These are phyloP conservation scores for Apodemus speciosus DNA, from an alignment of 2,113 vertebrate species.

Conservation along the genomic window DNA sequence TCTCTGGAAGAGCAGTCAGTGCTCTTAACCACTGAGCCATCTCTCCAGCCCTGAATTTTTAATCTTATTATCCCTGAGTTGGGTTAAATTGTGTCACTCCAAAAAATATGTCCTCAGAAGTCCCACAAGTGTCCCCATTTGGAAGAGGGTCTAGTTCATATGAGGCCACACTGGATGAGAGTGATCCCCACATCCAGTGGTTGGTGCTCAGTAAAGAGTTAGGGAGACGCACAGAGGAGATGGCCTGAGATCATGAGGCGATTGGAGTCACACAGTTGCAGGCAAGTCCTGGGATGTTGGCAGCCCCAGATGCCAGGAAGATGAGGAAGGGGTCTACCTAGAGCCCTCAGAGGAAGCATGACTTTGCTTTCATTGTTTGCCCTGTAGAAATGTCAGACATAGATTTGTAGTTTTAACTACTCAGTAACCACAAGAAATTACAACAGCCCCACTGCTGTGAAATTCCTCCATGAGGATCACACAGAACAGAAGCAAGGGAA, in stretches of 20 bases:
- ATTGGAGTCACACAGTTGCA: background rate
- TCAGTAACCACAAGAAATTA: no score
- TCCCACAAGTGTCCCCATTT: background rate
- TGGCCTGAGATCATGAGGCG: rapidly evolving
- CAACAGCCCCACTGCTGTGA: background rate
- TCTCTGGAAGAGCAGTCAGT: no score
- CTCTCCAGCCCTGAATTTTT: no score
- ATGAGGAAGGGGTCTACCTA: background rate
- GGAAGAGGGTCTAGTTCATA: background rate
- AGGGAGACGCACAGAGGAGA: background rate
- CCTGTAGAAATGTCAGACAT: background rate
- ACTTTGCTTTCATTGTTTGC: background rate
- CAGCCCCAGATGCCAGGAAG: background rate
- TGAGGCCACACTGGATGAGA: background rate
- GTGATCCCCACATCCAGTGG: background rate
- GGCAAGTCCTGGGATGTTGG: background rate
- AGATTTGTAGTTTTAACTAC: background rate
- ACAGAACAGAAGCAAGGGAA: background rate
- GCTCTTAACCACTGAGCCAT: no score
- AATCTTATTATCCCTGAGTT: background rate
- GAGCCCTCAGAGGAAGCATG: background rate
- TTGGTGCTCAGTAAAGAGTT: background rate
- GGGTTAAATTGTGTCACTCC: background rate
- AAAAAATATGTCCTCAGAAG: background rate
- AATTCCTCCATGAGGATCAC: no score